Conservation (phyloP, 1,140 invertebrate genomes). For the Reticulitermes speratus region DNA sequence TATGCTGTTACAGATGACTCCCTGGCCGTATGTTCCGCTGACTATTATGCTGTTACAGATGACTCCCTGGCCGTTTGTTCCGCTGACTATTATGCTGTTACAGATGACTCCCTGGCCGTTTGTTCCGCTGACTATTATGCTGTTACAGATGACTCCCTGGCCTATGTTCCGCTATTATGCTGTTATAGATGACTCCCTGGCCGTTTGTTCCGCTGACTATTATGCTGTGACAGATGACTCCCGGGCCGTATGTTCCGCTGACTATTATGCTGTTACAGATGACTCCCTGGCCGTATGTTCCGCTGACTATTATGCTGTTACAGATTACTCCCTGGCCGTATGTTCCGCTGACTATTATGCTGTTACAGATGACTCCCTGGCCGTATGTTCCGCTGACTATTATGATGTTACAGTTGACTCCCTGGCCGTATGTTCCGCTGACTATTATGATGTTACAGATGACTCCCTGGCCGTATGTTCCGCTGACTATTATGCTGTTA, state of each 20-base stretch:
- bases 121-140: background rate
- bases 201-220: background rate
- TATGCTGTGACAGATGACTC: background rate
- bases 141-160: background rate
- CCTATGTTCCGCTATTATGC: background rate
- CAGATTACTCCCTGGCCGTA: background rate
- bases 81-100: background rate
- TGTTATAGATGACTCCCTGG: background rate
- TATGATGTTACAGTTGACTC: background rate
- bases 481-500: background rate
- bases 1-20: background rate
- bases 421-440: background rate
- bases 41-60: background rate
- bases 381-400: background rate
- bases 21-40: background rate
- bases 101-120: background rate
- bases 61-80: background rate
- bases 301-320: background rate
- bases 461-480: background rate
- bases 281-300: background rate
- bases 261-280: background rate
- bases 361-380: background rate
- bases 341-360: background rate
- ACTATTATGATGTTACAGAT: background rate
- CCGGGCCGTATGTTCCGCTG: background rate